phyloP scores from a whole-genome alignment of 2,797 vertebrate species.

The Pelobates cultripes region DNA sequence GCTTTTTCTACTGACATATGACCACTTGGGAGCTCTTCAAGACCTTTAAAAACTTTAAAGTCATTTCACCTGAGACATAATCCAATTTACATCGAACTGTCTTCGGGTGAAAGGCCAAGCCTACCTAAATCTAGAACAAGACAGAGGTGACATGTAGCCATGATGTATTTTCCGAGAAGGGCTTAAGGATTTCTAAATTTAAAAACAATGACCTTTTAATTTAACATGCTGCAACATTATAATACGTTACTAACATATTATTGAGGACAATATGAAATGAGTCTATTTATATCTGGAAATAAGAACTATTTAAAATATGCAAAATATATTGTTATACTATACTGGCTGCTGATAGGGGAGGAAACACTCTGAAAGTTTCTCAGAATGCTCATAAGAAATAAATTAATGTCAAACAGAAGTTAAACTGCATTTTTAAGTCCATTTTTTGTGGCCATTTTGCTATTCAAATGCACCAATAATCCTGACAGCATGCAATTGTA shows the following conservation, averaged over 20 bases:
- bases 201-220: neutral
- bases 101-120: constrained; percentile 23
- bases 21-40: constrained; percentile 20
- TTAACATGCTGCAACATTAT: neutral
- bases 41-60: constrained; percentile 40
- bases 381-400: no score
- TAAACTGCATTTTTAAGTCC: no score
- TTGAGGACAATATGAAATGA: neutral
- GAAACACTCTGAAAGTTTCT: no score
- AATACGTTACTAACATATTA: no score
- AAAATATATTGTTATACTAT: no score
- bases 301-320: neutral
- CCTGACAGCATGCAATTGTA: no score
- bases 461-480: no score
- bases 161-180: neutral
- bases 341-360: no score
- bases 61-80: constrained; percentile 45
- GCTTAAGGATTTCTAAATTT: neutral
- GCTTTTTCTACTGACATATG: constrained; percentile 19
- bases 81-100: constrained; percentile 24
- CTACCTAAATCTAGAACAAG: neutral
- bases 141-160: neutral
- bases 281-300: neutral
- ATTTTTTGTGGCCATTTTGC: no score
- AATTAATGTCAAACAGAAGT: no score